These are phyloP conservation scores for Cygnus buccinator DNA, from an alignment of 2,113 vertebrate genomes.

Conservation along the genomic window DNA sequence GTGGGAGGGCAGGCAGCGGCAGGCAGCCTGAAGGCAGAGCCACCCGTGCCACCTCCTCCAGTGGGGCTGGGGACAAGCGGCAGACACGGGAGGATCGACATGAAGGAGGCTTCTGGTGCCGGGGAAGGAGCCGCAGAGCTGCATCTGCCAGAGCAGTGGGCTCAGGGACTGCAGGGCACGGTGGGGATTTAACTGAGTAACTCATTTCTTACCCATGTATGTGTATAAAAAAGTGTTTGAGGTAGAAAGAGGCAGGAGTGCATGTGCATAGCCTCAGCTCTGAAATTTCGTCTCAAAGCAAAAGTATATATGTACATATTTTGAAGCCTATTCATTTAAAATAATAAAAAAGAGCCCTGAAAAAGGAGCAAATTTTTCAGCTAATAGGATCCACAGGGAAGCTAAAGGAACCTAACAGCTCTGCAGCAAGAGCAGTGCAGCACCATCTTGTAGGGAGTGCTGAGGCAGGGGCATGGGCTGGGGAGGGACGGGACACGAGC, in stretches of 20 bases:
- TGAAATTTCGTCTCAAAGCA: slow-evolving; percentile 3
- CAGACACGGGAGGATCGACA: background rate
- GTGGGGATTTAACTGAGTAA: background rate
- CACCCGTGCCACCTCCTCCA: background rate
- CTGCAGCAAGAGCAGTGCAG: background rate
- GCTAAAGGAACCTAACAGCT: slow-evolving; percentile 13
- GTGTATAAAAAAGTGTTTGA: background rate
- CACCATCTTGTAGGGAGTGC: background rate
- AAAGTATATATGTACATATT: background rate
- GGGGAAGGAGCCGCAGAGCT: background rate
- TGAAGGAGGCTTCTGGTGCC: background rate
- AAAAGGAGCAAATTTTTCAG: slow-evolving; percentile 39
- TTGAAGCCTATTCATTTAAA: slow-evolving; percentile 44
- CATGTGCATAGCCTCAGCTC: background rate
- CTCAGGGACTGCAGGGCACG: background rate
- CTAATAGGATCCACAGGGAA: slow-evolving; percentile 68
- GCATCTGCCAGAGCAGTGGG: background rate
- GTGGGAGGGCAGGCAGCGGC: background rate
- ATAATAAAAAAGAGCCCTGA: slow-evolving; percentile 30
- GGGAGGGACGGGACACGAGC: background rate
- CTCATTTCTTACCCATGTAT: background rate
- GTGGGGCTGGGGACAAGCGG: background rate
- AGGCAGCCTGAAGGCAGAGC: background rate
- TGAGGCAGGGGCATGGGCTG: background rate
- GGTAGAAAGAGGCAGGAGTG: background rate